These are phyloP conservation scores for Phrynosoma blainvillii DNA, from an alignment of 2,113 vertebrate species.

Conservation along the genomic window DNA sequence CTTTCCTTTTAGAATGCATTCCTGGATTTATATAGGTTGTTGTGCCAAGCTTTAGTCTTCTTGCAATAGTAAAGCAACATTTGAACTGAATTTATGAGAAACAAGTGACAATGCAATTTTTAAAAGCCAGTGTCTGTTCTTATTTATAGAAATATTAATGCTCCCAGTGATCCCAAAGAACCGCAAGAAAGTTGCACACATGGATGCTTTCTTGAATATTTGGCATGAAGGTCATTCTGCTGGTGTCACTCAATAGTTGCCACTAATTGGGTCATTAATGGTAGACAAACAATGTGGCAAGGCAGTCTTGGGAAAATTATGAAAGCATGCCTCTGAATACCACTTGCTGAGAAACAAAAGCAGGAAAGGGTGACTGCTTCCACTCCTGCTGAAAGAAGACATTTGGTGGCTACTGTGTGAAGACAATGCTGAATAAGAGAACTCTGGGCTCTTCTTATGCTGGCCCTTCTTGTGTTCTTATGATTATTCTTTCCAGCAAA, in stretches of 20 bases:
- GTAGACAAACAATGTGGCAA: constrained; percentile 4
- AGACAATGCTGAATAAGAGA: too few species aligned
- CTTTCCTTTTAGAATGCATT: constrained; percentile 4
- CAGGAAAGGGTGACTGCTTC: neutral
- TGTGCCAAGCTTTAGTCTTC: neutral
- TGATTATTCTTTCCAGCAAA: neutral
- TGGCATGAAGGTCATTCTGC: neutral
- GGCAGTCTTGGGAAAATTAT: neutral
- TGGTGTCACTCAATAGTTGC: neutral
- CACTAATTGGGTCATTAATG: neutral
- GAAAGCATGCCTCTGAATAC: neutral
- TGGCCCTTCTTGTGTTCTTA: neutral
- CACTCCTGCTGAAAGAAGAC: neutral
- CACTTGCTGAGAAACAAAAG: neutral
- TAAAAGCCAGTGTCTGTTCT: neutral
- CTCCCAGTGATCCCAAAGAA: neutral
- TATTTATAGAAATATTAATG: neutral
- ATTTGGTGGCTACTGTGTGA: neutral
- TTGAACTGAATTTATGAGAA: neutral
- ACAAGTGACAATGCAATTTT: neutral
- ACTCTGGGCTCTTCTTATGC: neutral
- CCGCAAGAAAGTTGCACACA: neutral
- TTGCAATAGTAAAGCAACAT: neutral
- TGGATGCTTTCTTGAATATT: neutral
- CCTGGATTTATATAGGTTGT: neutral